Percentiles rank a stretch among this genome's conserved stretches.
Conservation (phyloP, 2,113 vertebrate genomes). For the Pygoscelis antarcticus region DNA sequence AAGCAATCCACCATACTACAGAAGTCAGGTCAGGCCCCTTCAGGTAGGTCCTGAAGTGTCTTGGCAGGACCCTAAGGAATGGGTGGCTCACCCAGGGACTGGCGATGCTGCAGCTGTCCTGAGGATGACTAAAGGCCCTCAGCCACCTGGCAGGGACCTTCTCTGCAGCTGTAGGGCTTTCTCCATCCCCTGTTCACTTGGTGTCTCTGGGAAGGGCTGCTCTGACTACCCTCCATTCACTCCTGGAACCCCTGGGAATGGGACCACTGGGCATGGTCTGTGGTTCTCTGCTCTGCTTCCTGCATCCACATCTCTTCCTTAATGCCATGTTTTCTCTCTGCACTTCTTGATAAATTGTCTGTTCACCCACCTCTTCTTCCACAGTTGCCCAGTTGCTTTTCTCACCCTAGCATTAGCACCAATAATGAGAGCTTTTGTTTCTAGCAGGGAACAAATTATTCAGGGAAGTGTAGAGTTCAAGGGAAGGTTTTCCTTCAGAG, state of each 20-base stretch:
- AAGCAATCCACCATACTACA: background rate
- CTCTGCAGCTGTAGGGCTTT: background rate
- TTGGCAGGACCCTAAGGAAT: background rate
- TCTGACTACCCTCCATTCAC: background rate
- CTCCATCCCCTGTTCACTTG: background rate
- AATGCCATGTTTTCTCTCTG: background rate
- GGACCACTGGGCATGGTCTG: background rate
- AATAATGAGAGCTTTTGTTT: background rate
- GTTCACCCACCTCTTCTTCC: background rate
- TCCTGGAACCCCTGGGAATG: background rate
- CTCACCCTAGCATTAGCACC: background rate
- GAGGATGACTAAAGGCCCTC: background rate
- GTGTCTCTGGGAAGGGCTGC: background rate
- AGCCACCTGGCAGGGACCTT: background rate
- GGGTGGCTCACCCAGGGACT: background rate
- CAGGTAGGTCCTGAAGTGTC: background rate
- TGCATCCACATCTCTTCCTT: background rate
- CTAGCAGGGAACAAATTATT: background rate
- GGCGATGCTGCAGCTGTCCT: background rate
- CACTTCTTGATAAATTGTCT: background rate
- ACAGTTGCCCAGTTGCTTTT: background rate
- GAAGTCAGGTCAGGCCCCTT: background rate
- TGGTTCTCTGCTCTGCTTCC: background rate
- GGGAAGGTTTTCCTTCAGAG: background rate
- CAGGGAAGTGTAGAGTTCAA: background rate